phyloP scores from a whole-genome alignment of 1,140 invertebrate species.

The Pachyrhynchus sulphureomaculatus region DNA sequence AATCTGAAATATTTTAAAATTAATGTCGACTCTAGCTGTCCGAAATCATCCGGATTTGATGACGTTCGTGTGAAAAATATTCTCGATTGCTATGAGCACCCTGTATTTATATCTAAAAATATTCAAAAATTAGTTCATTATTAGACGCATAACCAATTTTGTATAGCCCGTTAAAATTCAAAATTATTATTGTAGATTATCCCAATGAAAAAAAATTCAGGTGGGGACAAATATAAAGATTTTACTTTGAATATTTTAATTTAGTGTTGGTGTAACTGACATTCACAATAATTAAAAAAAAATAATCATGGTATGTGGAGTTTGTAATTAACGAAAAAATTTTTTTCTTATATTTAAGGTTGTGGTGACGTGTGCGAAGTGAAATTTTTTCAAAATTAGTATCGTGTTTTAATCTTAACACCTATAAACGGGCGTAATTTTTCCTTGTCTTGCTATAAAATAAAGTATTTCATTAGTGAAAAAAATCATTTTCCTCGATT shows the following conservation, averaged over 20 bases:
- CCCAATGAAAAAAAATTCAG: neutral
- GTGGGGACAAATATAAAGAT: constrained; percentile 27
- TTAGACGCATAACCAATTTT: constrained; percentile 23
- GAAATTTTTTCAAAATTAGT: too few relatives aligned
- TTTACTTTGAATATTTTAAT: constrained; percentile 17
- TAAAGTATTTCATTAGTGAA: too few relatives aligned
- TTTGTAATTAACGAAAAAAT: neutral
- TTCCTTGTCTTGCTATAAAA: too few relatives aligned
- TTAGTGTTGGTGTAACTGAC: constrained; percentile 24
- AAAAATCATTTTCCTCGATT: too few relatives aligned
- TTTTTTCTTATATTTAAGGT: constrained; percentile 5
- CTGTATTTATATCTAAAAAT: constrained; percentile 1
- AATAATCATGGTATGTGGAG: constrained; percentile 20
- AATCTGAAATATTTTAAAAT: too few relatives aligned
- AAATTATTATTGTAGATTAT: constrained; percentile 4
- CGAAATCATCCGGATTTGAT: too few relatives aligned
- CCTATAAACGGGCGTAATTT: too few relatives aligned
- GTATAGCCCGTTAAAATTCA: constrained; percentile 24
- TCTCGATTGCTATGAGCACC: too few relatives aligned
- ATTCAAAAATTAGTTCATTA: constrained; percentile 20
- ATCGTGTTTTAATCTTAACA: too few relatives aligned
- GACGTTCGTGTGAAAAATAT: too few relatives aligned
- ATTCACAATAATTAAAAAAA: constrained; percentile 9
- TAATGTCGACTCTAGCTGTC: too few relatives aligned
- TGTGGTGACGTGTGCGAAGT: neutral